Evolutionary conservation across 2,888 invertebrate species (phyloP).

Genomic region (Pseudolycoriella hygida): DNA sequence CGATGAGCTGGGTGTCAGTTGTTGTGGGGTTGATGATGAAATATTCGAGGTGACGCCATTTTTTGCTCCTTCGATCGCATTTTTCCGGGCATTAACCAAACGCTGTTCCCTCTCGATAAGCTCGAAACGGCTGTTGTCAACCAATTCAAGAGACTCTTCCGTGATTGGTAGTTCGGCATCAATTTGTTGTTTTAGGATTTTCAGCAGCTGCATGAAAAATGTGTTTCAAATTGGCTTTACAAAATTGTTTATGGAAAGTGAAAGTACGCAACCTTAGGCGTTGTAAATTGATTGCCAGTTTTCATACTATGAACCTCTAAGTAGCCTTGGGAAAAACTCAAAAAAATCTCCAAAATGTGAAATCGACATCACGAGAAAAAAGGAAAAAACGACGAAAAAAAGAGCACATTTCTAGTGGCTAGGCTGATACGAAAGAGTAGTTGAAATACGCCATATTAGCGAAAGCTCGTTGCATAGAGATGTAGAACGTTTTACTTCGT

Average conservation of each 20-base stretch:
- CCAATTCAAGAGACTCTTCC: conserved; percentile 38
- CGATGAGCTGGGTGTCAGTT: conserved; percentile 24
- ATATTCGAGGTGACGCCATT: conserved; percentile 20
- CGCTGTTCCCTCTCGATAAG: conserved; percentile 64
- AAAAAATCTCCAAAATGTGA: too few species aligned
- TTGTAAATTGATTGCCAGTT: too few species aligned
- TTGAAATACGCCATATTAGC: too few species aligned
- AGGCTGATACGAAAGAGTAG: too few species aligned
- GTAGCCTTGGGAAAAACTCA: too few species aligned
- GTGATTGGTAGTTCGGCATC: conserved; percentile 50
- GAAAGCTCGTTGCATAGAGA: too few species aligned
- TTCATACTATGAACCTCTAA: too few species aligned
- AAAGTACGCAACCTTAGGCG: not conserved
- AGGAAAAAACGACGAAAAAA: too few species aligned
- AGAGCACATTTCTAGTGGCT: too few species aligned
- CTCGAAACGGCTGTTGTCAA: conserved; percentile 62
- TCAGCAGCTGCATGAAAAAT: conserved; percentile 41
- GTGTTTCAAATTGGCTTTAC: not conserved
- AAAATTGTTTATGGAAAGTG: not conserved
- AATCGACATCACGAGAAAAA: too few species aligned
- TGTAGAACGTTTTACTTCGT: too few species aligned
- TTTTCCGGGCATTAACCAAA: conserved; percentile 48
- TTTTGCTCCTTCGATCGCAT: conserved; percentile 32
- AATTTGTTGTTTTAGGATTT: conserved; percentile 67
- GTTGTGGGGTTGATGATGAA: conserved; percentile 24